These are phyloP conservation scores for Dryadula phaetusa DNA, from an alignment of 2,888 invertebrate genomes.

Conservation along the genomic window DNA sequence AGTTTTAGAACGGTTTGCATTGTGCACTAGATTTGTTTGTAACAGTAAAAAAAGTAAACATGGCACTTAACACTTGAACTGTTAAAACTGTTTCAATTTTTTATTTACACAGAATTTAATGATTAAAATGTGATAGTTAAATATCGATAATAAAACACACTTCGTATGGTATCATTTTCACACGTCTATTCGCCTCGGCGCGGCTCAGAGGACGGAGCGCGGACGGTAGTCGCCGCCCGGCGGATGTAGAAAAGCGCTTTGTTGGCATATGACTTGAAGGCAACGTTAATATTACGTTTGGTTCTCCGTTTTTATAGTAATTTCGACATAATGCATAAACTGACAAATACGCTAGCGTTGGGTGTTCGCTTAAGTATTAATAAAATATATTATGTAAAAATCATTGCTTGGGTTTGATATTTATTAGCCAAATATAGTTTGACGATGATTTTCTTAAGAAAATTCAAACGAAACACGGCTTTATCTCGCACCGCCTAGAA, in stretches of 20 bases:
- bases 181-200: slow-evolving; percentile 58
- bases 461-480: no score
- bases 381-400: no score
- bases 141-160: slow-evolving; percentile 49
- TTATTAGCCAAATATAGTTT: no score
- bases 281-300: slow-evolving; percentile 30
- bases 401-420: no score
- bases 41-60: slow-evolving; percentile 53
- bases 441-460: no score
- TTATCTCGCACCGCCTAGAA: no score
- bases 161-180: slow-evolving; percentile 60
- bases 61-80: slow-evolving; percentile 54
- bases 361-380: neutral
- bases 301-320: slow-evolving; percentile 24
- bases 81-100: slow-evolving; percentile 60
- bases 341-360: neutral
- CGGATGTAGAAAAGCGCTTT: slow-evolving; percentile 40
- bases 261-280: slow-evolving; percentile 39
- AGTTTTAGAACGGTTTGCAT: slow-evolving; percentile 73
- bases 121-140: slow-evolving; percentile 59
- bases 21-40: slow-evolving; percentile 61
- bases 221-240: slow-evolving; percentile 25
- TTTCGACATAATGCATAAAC: slow-evolving; percentile 5
- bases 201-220: slow-evolving; percentile 56
- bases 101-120: slow-evolving; percentile 48